Conservation (phyloP, 2,113 vertebrate species). For the Malurus cyaneus region DNA sequence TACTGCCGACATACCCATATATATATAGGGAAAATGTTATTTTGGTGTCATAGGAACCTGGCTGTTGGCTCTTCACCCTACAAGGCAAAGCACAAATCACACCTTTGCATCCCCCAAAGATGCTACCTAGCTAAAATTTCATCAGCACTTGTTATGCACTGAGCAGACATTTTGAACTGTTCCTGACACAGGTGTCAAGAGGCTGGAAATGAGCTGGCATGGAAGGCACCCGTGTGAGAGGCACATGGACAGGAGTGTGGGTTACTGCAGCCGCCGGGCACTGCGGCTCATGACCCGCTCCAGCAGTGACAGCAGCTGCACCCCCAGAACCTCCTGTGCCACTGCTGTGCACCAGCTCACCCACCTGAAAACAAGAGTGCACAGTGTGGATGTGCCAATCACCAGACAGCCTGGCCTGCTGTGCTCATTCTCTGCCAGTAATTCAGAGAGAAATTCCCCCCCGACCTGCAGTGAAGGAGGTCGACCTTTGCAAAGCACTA, state of each 20-base stretch:
- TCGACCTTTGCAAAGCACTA: slow-evolving; percentile 66
- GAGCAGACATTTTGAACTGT: background rate
- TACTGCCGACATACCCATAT: background rate
- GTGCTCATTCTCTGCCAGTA: background rate
- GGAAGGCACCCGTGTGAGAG: slow-evolving; percentile 77
- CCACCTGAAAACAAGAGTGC: slow-evolving; percentile 53
- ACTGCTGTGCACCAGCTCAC: slow-evolving; percentile 41
- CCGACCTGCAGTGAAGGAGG: slow-evolving; percentile 37
- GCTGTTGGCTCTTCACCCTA: background rate
- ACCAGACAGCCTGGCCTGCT: slow-evolving; percentile 39
- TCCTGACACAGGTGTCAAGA: slow-evolving; percentile 71
- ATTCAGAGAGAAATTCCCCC: slow-evolving; percentile 62
- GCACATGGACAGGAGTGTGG: slow-evolving; percentile 68
- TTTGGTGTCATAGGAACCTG: background rate
- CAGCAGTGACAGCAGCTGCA: slow-evolving; percentile 86
- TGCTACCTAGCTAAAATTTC: background rate
- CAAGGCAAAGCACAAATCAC: background rate
- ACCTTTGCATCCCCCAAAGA: background rate
- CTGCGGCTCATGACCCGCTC: slow-evolving; percentile 88
- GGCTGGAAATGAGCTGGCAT: slow-evolving; percentile 76
- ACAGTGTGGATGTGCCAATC: slow-evolving; percentile 72
- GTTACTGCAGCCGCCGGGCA: slow-evolving; percentile 38
- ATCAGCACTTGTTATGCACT: background rate
- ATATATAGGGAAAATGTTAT: background rate
- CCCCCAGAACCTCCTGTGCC: slow-evolving; percentile 42